Evolutionary conservation across 2,113 vertebrate genomes (phyloP).

Genomic region (Elaphurus davidianus): DNA sequence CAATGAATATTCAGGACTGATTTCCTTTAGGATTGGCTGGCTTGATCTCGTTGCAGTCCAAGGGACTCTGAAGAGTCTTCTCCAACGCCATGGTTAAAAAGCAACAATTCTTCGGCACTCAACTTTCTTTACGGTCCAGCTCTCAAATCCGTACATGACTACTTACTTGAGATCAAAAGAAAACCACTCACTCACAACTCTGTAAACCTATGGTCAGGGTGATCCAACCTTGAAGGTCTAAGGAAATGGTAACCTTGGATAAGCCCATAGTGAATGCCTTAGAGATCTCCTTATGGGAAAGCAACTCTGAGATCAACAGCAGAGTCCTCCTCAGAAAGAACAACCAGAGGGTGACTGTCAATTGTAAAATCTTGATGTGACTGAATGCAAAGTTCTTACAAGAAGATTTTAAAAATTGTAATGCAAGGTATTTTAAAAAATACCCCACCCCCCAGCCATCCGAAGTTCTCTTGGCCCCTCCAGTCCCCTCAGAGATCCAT

Average conservation of each 20-base stretch:
- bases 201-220: not conserved
- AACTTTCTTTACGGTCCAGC: not conserved
- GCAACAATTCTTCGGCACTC: not conserved
- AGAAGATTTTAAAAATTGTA: not conserved
- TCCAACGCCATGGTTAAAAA: not conserved
- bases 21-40: not conserved
- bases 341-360: not conserved
- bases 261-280: not conserved
- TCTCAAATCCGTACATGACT: not conserved
- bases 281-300: not conserved
- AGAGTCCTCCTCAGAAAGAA: not conserved
- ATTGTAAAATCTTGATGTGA: not conserved
- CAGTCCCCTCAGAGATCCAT: not conserved
- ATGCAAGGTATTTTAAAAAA: not conserved
- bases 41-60: not conserved
- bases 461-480: not conserved
- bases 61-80: not conserved
- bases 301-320: not conserved
- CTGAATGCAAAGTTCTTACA: not conserved
- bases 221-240: not conserved
- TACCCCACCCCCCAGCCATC: not conserved
- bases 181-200: not conserved
- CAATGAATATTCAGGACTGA: not conserved
- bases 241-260: not conserved
- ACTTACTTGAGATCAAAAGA: not conserved